Conservation (phyloP, 1,140 invertebrate genomes). For the Bombus affinis region DNA sequence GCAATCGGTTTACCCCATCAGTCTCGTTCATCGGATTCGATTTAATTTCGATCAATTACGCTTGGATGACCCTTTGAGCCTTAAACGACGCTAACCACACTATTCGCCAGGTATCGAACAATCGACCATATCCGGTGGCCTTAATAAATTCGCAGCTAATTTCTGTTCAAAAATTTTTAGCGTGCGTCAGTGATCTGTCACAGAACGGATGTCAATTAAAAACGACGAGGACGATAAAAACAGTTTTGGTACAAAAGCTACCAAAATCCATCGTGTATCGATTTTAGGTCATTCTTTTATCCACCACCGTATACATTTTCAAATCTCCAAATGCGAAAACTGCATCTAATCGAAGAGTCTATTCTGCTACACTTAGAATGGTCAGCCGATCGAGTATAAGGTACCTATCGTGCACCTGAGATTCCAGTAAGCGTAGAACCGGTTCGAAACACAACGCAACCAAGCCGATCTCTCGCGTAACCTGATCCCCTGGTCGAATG, state of each 20-base stretch:
- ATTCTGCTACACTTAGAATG: background rate
- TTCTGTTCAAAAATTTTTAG: too few relatives aligned
- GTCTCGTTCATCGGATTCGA: background rate
- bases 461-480: slow-evolving; percentile 67
- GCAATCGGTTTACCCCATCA: background rate
- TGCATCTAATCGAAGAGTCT: background rate
- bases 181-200: too few relatives aligned
- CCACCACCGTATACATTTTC: too few relatives aligned
- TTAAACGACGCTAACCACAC: background rate
- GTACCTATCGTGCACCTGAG: slow-evolving; percentile 29
- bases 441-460: slow-evolving; percentile 62
- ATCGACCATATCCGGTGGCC: background rate
- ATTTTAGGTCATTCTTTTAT: too few relatives aligned
- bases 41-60: too few relatives aligned
- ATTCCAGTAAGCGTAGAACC: slow-evolving; percentile 49
- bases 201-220: too few relatives aligned
- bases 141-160: too few relatives aligned
- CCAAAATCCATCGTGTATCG: too few relatives aligned
- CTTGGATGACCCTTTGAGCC: background rate
- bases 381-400: background rate
- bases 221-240: too few relatives aligned
- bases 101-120: background rate
- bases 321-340: too few relatives aligned
- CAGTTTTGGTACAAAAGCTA: too few relatives aligned
- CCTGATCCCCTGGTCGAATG: slow-evolving; percentile 73